Evolutionary conservation across 2,888 invertebrate species (phyloP).

Genomic region (Mongoloraphidia duomilia): DNA sequence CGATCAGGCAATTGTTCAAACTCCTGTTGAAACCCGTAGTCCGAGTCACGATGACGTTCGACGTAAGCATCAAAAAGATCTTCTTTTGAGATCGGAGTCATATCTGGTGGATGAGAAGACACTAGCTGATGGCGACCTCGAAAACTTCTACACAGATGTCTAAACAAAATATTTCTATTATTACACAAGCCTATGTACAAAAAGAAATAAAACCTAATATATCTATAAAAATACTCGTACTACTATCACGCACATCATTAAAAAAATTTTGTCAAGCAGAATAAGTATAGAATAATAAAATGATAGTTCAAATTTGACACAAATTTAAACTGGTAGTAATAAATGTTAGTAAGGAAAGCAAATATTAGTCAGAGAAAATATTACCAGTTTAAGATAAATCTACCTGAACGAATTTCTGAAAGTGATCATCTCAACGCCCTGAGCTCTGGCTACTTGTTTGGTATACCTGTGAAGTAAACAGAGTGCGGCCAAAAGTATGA

Average conservation of each 20-base stretch:
- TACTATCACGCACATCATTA: neutral
- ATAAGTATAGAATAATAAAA: too few relatives aligned
- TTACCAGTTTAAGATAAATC: constrained; percentile 12
- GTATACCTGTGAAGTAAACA: constrained; percentile 51
- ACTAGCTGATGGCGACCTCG: constrained; percentile 47
- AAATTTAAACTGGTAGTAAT: too few relatives aligned
- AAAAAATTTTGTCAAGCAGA: neutral
- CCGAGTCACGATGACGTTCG: constrained; percentile 73
- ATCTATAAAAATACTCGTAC: too few relatives aligned
- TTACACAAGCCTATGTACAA: too few relatives aligned
- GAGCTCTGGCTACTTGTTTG: constrained; percentile 44
- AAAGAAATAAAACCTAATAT: too few relatives aligned
- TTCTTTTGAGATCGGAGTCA: constrained; percentile 61
- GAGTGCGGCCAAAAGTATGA: constrained; percentile 45
- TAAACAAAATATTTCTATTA: constrained; percentile 14
- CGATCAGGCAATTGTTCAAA: constrained; percentile 80
- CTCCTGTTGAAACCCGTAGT: constrained; percentile 82
- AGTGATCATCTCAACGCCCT: constrained; percentile 53
- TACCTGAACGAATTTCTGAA: constrained; percentile 51
- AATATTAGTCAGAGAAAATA: too few relatives aligned
- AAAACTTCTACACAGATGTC: constrained; percentile 48
- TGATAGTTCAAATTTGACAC: too few relatives aligned
- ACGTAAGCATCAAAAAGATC: constrained; percentile 65
- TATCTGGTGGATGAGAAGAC: constrained; percentile 59
- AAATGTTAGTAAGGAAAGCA: too few relatives aligned